Base-by-base conservation (phyloP, 2,888 invertebrate genomes). In the Syritta pipiens region DNA sequence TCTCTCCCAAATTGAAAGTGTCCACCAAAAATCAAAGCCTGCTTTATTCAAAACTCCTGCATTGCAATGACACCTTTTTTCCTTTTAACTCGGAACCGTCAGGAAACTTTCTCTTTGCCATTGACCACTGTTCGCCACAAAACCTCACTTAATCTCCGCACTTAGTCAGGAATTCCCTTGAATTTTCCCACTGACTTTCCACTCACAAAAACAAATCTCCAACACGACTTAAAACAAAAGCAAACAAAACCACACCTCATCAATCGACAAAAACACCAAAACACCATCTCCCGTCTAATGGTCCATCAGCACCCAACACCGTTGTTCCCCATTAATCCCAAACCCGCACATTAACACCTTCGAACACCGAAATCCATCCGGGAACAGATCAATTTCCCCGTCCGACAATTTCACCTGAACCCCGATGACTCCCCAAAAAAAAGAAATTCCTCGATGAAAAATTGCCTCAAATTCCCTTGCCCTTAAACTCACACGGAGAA, bases 351-450 rank as follows among this genome's bases (percentile, higher is more conserved):
- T 76, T 69, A 69, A 63, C 76, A 69, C 62, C 76, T 63, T 59
- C 48, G 40, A 37, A 77, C 77, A 77, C 9, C 14, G 26, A 71
- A 67, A 49, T 48, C 24, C 46, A 26, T 17, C n/a, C 40, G 53
- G 55, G 59, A 65, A 77, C 53, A 71, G 59, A 71, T 77, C 71
- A 67, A 71, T 77, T 71, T 49, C 20, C 28, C 35, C 65, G 7
- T 37, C 37, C 37, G 37, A 65, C 40, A 75, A 44, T 46, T 60
- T 55, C 53, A 71, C 71, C 60, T 69, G 49, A 69, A 26, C 63
- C 49, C 14, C 22, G 12, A 30, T 20, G 20, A 6, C 10, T 14
- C 20, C 55, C 32, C 42, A n/a, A n/a, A n/a, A n/a, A 60, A 46
- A 26, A 60, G 44, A 10, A 17, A 17, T 17, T 17, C 17, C 37